Conservation (phyloP, 2,797 vertebrate species). For the Melanotaenia boesemani region DNA sequence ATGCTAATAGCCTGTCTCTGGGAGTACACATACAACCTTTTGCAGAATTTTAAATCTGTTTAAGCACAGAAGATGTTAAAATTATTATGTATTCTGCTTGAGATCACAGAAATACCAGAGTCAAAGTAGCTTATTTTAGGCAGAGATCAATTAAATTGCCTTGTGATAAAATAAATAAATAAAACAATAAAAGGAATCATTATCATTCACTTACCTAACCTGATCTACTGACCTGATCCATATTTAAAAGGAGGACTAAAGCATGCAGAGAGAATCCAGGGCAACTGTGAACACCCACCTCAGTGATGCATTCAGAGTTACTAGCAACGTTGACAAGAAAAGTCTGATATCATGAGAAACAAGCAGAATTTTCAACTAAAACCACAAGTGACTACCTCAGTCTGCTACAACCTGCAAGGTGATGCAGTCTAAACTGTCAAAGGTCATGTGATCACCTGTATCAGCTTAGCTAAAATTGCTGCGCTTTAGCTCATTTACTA, state of each 20-base stretch:
- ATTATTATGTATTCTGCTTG: conserved; percentile 23
- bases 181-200: conserved; percentile 21
- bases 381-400: not conserved
- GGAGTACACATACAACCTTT: conserved; percentile 18
- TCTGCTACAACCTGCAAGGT: not conserved
- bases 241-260: conserved; percentile 39
- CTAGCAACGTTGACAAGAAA: not conserved
- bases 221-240: conserved; percentile 29
- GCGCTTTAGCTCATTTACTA: not conserved
- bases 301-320: not conserved
- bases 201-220: conserved; percentile 7
- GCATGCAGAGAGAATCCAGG: not conserved
- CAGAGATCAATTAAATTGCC: conserved; percentile 20
- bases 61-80: conserved; percentile 16
- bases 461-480: not conserved
- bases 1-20: conserved; percentile 51
- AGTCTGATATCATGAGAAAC: not conserved
- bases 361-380: not conserved
- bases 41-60: conserved; percentile 34
- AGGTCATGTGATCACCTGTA: not conserved
- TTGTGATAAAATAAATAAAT: not conserved
- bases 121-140: conserved; percentile 42
- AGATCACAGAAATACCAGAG: conserved; percentile 24
- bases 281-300: conserved; percentile 4
- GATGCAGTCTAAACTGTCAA: not conserved